Conservation (phyloP, 2,113 vertebrate genomes). For the Phoxinus phoxinus region DNA sequence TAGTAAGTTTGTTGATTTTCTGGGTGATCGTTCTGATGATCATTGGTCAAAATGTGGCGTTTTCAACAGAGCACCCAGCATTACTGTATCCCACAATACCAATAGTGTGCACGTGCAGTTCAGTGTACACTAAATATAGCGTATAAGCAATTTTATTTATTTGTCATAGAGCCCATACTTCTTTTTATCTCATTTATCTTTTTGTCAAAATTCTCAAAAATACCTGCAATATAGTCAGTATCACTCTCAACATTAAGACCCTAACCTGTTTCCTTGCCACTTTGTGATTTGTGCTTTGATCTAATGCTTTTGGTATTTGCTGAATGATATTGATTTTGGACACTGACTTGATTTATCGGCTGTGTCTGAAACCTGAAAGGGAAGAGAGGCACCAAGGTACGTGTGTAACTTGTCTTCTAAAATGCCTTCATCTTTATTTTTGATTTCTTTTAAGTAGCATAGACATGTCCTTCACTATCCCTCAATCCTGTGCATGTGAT, state of each 20-base stretch:
- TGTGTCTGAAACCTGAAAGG: slow-evolving; percentile 9
- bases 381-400: not conserved
- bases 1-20: not conserved
- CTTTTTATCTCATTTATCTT: not conserved
- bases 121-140: not conserved
- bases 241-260: not conserved
- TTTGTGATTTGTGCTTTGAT: slow-evolving; percentile 34
- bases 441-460: not conserved
- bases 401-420: not conserved
- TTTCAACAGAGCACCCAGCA: not conserved
- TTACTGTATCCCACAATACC: not conserved
- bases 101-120: not conserved
- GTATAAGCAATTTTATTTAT: not conserved
- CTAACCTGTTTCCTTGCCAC: not conserved
- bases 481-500: not conserved
- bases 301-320: slow-evolving; percentile 25
- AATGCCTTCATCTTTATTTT: slow-evolving; percentile 1
- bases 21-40: not conserved
- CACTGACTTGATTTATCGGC: slow-evolving; percentile 8
- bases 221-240: not conserved
- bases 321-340: slow-evolving; percentile 39
- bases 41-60: not conserved
- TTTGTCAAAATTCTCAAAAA: not conserved
- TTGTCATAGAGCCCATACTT: not conserved
- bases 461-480: not conserved